Conservation (phyloP, 2,113 vertebrate species). For the Hippocampus abdominalis region DNA sequence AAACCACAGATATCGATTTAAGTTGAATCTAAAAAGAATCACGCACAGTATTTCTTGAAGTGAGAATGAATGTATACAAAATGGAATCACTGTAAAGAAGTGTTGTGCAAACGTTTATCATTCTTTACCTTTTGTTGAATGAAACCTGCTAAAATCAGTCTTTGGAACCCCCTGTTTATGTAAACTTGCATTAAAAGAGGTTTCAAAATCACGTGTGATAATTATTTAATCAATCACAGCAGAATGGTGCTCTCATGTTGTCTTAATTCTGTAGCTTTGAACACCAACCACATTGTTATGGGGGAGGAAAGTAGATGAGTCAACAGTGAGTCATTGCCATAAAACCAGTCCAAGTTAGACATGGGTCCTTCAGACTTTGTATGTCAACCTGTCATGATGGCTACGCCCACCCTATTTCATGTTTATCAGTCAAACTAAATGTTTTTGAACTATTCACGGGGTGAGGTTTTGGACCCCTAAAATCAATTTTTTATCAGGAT, state of each 20-base stretch:
- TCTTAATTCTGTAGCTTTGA: neutral
- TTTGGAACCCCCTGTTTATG: neutral
- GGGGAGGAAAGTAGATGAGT: too few species aligned
- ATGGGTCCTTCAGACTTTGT: too few species aligned
- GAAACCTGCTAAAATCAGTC: neutral
- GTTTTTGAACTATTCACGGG: too few species aligned
- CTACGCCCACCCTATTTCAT: too few species aligned
- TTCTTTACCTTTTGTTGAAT: neutral
- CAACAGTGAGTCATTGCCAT: too few species aligned
- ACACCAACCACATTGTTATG: neutral
- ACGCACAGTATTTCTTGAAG: neutral
- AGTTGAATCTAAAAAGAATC: too few species aligned
- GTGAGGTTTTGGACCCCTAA: too few species aligned
- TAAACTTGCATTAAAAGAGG: neutral
- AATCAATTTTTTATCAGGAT: too few species aligned
- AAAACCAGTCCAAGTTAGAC: too few species aligned
- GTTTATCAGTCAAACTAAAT: too few species aligned
- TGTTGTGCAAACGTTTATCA: neutral
- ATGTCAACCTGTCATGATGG: too few species aligned
- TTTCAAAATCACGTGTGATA: neutral
- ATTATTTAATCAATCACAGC: neutral
- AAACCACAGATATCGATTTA: too few species aligned
- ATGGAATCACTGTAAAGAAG: neutral
- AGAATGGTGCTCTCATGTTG: neutral
- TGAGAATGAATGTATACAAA: neutral